A percentile compares a stretch with the other conserved stretches of the same genome.
Evolutionary conservation across 2,113 vertebrate species (phyloP).

Genomic region (Axis porcinus): DNA sequence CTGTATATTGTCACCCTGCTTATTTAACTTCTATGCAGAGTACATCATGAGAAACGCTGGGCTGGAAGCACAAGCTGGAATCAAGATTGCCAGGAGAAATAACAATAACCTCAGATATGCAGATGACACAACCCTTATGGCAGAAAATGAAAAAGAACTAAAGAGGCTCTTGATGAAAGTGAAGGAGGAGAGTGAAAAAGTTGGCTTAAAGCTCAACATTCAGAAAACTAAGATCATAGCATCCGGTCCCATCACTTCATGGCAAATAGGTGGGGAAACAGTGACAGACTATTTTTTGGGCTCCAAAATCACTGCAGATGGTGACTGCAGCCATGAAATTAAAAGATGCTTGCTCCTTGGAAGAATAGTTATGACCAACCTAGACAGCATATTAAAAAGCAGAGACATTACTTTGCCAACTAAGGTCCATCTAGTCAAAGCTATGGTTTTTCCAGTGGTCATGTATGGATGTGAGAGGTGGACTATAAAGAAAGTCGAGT

Average conservation of each 20-base stretch:
- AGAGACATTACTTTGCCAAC: background rate
- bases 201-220: background rate
- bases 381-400: background rate
- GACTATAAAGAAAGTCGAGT: background rate
- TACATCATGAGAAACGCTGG: background rate
- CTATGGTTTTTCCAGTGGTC: background rate
- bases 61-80: background rate
- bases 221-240: background rate
- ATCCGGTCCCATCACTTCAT: background rate
- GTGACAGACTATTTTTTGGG: background rate
- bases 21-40: background rate
- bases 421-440: background rate
- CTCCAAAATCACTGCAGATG: background rate
- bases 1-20: background rate
- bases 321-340: background rate
- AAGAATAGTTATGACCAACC: background rate
- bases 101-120: background rate
- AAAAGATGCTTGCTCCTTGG: background rate
- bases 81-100: background rate
- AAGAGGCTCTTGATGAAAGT: background rate
- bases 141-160: background rate
- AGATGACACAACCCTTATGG: background rate
- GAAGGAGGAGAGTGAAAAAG: background rate
- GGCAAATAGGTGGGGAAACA: background rate
- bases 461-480: background rate